phyloP scores from a whole-genome alignment of 2,888 invertebrate species.

The Andrena camellia region DNA sequence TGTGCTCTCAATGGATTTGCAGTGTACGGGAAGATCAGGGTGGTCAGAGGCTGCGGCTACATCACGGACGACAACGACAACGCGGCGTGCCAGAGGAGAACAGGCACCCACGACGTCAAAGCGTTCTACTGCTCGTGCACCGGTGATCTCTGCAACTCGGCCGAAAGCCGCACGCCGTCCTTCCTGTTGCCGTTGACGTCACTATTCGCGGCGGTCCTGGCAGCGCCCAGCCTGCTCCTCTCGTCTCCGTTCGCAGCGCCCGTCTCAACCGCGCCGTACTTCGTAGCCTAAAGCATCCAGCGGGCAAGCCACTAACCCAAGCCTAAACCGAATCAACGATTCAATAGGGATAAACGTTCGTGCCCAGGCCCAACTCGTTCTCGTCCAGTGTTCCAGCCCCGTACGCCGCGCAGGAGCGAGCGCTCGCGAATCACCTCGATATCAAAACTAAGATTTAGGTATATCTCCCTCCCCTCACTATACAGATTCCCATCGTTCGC shows the following conservation, averaged over 20 bases:
- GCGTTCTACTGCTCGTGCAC: slow-evolving; percentile 93
- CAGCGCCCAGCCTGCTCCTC: slow-evolving; percentile 64
- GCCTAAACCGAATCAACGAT: slow-evolving; percentile 60
- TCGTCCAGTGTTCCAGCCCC: slow-evolving; percentile 37
- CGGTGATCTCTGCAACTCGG: slow-evolving; percentile 91
- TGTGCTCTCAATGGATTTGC: slow-evolving; percentile 78
- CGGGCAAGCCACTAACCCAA: slow-evolving; percentile 31
- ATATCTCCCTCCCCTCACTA: no score
- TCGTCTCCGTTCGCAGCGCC: slow-evolving; percentile 52
- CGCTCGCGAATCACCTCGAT: background rate
- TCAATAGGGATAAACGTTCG: slow-evolving; percentile 51
- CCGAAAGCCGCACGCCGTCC: slow-evolving; percentile 75
- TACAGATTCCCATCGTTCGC: background rate
- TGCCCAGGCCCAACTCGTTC: slow-evolving; percentile 43
- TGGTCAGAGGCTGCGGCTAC: slow-evolving; percentile 94
- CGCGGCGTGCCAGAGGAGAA: slow-evolving; percentile 88
- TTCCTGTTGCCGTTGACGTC: slow-evolving; percentile 67
- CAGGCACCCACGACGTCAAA: slow-evolving; percentile 91
- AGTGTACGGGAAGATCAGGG: slow-evolving; percentile 92
- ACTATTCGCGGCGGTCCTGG: slow-evolving; percentile 61
- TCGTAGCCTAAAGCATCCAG: slow-evolving; percentile 61
- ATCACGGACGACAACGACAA: slow-evolving; percentile 88
- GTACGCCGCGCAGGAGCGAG: background rate
- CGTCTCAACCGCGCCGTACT: slow-evolving; percentile 43
- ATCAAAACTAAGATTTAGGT: background rate